A percentile compares a stretch with the other conserved stretches of the same genome.
These are phyloP conservation scores for Lontra canadensis DNA, from an alignment of 2,113 vertebrate genomes.

Conservation along the genomic window DNA sequence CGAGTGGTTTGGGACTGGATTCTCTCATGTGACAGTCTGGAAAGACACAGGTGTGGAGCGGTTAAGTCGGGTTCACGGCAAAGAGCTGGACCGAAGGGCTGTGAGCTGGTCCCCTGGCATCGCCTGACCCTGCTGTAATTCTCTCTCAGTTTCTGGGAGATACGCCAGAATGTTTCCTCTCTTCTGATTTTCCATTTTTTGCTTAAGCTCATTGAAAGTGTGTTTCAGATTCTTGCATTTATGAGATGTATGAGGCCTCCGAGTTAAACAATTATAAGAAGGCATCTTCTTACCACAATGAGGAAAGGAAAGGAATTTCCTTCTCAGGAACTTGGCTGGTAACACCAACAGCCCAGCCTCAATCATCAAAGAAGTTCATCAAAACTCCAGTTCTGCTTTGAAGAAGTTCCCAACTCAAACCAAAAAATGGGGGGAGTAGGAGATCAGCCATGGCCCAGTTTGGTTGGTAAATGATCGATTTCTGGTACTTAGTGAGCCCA, in stretches of 20 bases:
- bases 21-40: background rate
- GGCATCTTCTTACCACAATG: background rate
- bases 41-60: background rate
- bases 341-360: background rate
- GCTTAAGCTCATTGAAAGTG: background rate
- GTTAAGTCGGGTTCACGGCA: background rate
- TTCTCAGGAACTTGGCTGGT: background rate
- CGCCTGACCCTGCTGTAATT: background rate
- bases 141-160: background rate
- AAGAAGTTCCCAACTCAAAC: background rate
- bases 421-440: background rate
- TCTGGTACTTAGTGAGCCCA: background rate
- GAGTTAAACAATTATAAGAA: background rate
- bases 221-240: background rate
- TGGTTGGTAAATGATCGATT: background rate
- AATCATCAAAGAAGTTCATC: background rate
- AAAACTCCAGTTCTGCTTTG: background rate
- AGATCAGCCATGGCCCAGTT: background rate
- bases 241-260: background rate
- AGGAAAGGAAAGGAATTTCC: background rate
- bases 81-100: background rate
- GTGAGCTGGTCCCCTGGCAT: background rate
- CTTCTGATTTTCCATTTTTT: background rate
- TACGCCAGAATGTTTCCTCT: background rate
- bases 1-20: background rate